phyloP scores from a whole-genome alignment of 2,797 vertebrate species.

The Catamblyrhynchus diadema region DNA sequence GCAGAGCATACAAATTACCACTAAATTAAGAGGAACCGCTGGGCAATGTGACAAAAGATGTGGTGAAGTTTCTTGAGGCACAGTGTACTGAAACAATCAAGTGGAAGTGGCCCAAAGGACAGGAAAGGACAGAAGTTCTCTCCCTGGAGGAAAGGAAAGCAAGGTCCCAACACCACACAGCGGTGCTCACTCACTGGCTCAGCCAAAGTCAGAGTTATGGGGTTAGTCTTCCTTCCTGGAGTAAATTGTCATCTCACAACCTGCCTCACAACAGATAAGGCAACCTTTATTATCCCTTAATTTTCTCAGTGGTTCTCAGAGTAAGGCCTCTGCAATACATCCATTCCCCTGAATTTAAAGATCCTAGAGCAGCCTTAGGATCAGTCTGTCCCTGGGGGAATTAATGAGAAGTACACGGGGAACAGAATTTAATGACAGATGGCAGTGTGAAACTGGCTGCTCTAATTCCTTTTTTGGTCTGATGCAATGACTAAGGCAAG shows the following conservation, averaged over 20 bases:
- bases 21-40: background rate
- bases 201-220: background rate
- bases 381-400: background rate
- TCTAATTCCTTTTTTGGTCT: background rate
- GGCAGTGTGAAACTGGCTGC: background rate
- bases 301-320: background rate
- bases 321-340: background rate
- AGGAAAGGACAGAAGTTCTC: background rate
- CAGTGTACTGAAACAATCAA: background rate
- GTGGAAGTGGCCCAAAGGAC: background rate
- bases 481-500: background rate
- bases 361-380: background rate
- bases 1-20: background rate
- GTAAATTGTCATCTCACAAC: background rate
- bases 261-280: background rate
- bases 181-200: fast-evolving
- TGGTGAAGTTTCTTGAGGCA: background rate
- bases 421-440: background rate
- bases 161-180: background rate
- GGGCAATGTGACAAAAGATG: fast-evolving
- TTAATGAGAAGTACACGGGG: background rate
- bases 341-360: background rate
- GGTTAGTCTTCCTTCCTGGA: background rate
- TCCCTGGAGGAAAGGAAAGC: background rate
- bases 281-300: background rate